phyloP scores from a whole-genome alignment of 2,888 invertebrate genomes.

The Volucella inanis region DNA sequence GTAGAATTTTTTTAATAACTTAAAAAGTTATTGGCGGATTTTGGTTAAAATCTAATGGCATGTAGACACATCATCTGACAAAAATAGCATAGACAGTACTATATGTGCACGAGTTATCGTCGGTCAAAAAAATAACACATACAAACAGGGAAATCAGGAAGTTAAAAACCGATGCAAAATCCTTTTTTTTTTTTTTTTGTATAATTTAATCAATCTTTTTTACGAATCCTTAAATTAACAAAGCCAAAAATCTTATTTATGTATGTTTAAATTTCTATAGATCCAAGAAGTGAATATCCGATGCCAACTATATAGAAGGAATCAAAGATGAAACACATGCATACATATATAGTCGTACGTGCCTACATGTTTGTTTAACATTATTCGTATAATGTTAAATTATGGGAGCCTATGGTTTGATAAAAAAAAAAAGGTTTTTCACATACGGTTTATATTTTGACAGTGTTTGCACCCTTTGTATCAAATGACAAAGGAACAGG shows the following conservation, averaged over 20 bases:
- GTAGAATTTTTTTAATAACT: no score
- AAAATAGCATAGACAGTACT: no score
- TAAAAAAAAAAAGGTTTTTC: constrained; percentile 33
- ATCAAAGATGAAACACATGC: not conserved
- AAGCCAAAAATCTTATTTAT: not conserved
- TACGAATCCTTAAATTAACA: no score
- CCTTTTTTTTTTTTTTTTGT: no score
- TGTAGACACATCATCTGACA: no score
- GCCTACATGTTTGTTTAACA: constrained; percentile 13
- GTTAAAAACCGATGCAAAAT: no score
- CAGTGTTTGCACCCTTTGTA: constrained; percentile 66
- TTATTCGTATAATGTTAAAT: constrained; percentile 41
- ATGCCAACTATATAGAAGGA: constrained; percentile 12
- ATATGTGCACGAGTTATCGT: no score
- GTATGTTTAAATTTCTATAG: not conserved
- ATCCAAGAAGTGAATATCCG: constrained; percentile 40
- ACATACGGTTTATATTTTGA: constrained; percentile 55
- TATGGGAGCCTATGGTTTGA: constrained; percentile 39
- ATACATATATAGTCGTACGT: not conserved
- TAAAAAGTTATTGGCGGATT: no score
- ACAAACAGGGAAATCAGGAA: no score
- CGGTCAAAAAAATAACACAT: no score
- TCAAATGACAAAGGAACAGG: constrained; percentile 64
- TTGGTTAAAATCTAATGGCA: no score
- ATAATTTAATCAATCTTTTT: no score